Base-by-base conservation (phyloP, 2,797 vertebrate species). In the Lagocephalus sceleratus region DNA sequence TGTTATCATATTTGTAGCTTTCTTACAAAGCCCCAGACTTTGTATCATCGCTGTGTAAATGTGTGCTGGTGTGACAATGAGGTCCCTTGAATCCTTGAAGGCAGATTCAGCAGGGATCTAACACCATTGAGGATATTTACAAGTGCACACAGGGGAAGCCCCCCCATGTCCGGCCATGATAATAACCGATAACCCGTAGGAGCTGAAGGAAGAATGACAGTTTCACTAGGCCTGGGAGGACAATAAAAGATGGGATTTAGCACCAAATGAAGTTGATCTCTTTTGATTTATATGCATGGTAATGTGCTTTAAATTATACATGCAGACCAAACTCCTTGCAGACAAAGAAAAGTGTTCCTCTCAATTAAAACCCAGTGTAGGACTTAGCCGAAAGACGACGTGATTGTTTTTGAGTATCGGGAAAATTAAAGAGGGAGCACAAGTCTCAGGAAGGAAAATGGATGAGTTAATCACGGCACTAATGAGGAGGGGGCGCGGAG, bases 381-480 rank as follows among this genome's bases (percentile, higher is more conserved):
- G 48, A 54, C 48, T 57, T 46, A 17, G 47, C 75, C 65, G 59
- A 47, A 63, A 65, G 68, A 20, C 50, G 55, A 56, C 66, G 55
- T 43, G 69, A 80, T 71, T 60, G 63, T 76, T 77, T 68, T 35
- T 55, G 57, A 66, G 63, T 73, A 42, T 57, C 49, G 43, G 51
- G 50, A 20, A 76, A 83, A 79, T 79, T 60, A 75, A 73, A 80
- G 65, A 21, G 58, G 68, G 68, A 73, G 57, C 39, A 44, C 57
- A 54, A 65, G 51, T 72, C 72, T 69, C 63, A 26, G 38, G 59
- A 72, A 76, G 45, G 54, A 59, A 59, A 81, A 82, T 57, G 63
- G 78, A 82, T 78, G 78, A 76, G 71, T 83, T 85, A 79, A 87
- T 86, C 71, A 80, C n/a, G 0, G 54, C 19, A 40, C 41, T 80